Conservation (phyloP, 2,797 vertebrate genomes). For the Brotogeris chrysoptera region DNA sequence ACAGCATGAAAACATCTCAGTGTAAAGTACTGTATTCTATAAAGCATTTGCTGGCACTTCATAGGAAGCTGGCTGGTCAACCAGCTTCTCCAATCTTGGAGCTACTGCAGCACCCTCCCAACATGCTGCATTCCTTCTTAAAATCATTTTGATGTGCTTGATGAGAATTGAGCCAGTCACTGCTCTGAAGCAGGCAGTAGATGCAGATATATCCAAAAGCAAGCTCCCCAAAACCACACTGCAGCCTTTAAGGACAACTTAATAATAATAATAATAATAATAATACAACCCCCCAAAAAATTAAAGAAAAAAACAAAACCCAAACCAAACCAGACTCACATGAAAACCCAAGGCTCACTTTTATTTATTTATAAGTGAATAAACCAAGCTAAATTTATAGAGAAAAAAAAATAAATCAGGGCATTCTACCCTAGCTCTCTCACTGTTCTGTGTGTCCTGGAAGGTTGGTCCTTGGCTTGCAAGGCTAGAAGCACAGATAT, state of each 20-base stretch:
- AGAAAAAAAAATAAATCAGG: no score
- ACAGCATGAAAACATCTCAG: neutral
- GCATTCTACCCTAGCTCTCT: neutral
- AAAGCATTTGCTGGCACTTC: neutral
- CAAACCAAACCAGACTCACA: neutral
- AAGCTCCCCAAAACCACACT: neutral
- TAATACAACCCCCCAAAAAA: neutral
- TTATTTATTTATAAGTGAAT: neutral
- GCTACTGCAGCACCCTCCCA: neutral
- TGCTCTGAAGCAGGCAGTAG: neutral
- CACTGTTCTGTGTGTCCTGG: no score
- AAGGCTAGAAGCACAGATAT: neutral
- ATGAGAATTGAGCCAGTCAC: neutral
- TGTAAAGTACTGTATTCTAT: neutral
- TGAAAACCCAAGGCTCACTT: neutral
- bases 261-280: neutral
- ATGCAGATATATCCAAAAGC: neutral
- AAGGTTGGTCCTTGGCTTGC: neutral
- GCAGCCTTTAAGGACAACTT: neutral
- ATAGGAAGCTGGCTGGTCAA: neutral
- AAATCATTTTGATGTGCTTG: neutral
- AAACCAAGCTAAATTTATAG: neutral
- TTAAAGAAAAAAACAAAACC: no score
- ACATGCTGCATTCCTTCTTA: fast-evolving
- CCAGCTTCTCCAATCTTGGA: neutral